Evolutionary conservation across 1,140 invertebrate genomes (phyloP).

Genomic region (Scaptomyza hsui): DNA sequence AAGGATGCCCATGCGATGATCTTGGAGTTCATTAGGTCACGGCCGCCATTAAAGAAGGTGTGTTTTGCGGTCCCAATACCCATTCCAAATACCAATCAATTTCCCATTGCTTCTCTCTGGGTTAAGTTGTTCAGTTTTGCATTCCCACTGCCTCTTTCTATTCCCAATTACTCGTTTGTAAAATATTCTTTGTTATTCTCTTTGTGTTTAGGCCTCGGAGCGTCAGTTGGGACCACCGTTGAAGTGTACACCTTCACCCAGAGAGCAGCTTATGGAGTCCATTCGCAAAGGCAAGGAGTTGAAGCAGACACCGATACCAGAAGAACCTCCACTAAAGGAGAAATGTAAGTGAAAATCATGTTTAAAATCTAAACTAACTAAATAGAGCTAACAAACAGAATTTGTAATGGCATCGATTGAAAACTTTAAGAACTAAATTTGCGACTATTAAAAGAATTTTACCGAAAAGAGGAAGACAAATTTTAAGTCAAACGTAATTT

Average conservation of each 20-base stretch:
- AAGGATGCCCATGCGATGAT: conserved; percentile 98
- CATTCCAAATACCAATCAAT: not conserved
- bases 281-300: conserved; percentile 92
- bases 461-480: not conserved
- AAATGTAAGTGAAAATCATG: conserved; percentile 65
- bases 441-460: conserved; percentile 4
- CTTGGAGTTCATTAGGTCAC: conserved; percentile 97
- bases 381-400: not conserved
- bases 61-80: conserved; percentile 61
- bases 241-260: conserved; percentile 88
- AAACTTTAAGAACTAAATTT: not conserved
- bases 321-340: conserved; percentile 62
- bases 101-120: too few relatives aligned
- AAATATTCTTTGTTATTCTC: conserved; percentile 3
- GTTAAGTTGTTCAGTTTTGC: conserved; percentile 15
- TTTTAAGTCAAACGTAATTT: not conserved
- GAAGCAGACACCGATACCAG: conserved; percentile 85
- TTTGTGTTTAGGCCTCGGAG: conserved; percentile 89
- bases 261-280: conserved; percentile 94
- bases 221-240: conserved; percentile 92
- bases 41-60: conserved; percentile 96
- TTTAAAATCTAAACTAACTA: not conserved
- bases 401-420: not conserved
- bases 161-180: not conserved
- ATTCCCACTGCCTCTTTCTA: conserved; percentile 11